These are phyloP conservation scores for Anagyrus pseudococci DNA, from an alignment of 2,888 invertebrate species.

Conservation along the genomic window DNA sequence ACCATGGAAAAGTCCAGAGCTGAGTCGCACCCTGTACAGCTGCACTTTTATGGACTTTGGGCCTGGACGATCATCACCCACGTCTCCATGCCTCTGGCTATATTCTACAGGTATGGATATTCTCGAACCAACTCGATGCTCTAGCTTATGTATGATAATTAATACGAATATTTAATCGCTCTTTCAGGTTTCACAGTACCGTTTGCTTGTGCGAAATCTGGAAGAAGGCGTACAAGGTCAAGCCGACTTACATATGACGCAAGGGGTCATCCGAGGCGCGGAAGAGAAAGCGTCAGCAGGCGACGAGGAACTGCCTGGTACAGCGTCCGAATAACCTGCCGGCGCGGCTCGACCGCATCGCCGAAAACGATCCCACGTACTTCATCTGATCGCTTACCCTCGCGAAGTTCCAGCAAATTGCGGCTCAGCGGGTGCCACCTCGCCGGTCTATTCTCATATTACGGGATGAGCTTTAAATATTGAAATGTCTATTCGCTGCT, in stretches of 20 bases:
- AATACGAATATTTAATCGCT: background rate
- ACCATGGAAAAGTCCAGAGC: slow-evolving; percentile 90
- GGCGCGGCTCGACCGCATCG: slow-evolving; percentile 53
- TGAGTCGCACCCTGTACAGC: slow-evolving; percentile 89
- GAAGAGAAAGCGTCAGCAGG: slow-evolving; percentile 25
- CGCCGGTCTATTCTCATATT: slow-evolving; percentile 35
- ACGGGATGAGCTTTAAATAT: slow-evolving; percentile 30
- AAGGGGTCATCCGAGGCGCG: slow-evolving; percentile 47
- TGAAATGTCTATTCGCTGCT: too few species aligned
- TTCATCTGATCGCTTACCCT: slow-evolving; percentile 50
- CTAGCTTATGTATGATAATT: too few species aligned
- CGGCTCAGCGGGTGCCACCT: slow-evolving; percentile 35
- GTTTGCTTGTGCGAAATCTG: slow-evolving; percentile 96
- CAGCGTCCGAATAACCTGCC: slow-evolving; percentile 50
- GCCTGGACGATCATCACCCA: slow-evolving; percentile 96
- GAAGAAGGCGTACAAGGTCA: slow-evolving; percentile 94
- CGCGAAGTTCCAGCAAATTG: slow-evolving; percentile 38
- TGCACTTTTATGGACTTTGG: slow-evolving; percentile 92
- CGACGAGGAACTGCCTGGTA: slow-evolving; percentile 30
- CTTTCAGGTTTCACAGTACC: slow-evolving; percentile 80
- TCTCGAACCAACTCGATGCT: background rate
- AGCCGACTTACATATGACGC: slow-evolving; percentile 82
- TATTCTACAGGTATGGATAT: slow-evolving; percentile 75
- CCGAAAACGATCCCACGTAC: slow-evolving; percentile 54
- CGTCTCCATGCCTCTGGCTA: slow-evolving; percentile 89